Evolutionary conservation across 2,113 vertebrate species (phyloP).

Genomic region (Panthera leo): DNA sequence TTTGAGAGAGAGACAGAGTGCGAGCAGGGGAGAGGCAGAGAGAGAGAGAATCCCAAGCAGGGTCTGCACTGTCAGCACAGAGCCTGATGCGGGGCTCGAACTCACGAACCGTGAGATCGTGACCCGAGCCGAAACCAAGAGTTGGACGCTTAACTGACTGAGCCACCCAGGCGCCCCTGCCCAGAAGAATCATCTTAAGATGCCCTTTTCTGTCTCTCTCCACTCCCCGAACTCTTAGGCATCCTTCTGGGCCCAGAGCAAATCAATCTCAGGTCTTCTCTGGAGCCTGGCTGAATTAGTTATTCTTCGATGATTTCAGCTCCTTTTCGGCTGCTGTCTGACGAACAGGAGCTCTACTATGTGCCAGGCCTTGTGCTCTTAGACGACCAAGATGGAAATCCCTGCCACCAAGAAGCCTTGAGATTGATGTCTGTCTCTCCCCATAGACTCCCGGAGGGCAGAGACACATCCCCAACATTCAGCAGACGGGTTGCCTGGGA

Average conservation of each 20-base stretch:
- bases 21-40: too few species aligned
- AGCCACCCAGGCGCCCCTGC: too few species aligned
- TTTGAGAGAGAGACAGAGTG: too few species aligned
- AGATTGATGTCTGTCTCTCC: accelerated
- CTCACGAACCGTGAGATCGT: too few species aligned
- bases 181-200: not conserved
- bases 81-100: too few species aligned
- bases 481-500: not conserved
- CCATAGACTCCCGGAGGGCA: not conserved
- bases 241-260: not conserved
- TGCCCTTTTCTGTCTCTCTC: not conserved
- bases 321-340: not conserved
- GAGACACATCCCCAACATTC: too few species aligned
- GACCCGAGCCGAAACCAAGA: too few species aligned
- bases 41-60: too few species aligned
- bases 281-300: not conserved
- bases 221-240: not conserved
- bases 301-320: not conserved
- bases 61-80: too few species aligned
- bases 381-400: not conserved
- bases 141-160: too few species aligned
- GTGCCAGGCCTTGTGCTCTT: not conserved
- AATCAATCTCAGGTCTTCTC: not conserved
- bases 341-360: not conserved
- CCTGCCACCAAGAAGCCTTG: not conserved